Conservation (phyloP, 1,140 invertebrate genomes). For the Drosophila kikkawai region DNA sequence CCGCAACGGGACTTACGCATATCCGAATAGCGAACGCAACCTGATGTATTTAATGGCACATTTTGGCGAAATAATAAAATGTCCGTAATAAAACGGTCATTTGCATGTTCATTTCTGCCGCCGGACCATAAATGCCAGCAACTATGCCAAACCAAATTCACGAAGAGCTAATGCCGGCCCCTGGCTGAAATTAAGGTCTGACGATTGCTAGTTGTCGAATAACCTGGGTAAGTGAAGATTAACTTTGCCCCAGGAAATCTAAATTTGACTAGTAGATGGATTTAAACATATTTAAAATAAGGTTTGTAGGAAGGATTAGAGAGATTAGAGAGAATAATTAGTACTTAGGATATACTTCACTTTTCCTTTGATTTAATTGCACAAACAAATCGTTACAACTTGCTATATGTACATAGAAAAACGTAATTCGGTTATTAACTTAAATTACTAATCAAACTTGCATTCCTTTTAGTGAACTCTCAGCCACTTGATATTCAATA, state of each 20-base stretch:
- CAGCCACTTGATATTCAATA: not conserved
- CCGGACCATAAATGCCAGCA: slow-evolving; percentile 45
- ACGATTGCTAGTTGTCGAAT: slow-evolving; percentile 52
- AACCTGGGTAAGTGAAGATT: slow-evolving; percentile 2
- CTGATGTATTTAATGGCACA: slow-evolving; percentile 73
- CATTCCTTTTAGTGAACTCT: not conserved
- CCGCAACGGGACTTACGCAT: slow-evolving; percentile 61
- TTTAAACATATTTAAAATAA: too few species aligned
- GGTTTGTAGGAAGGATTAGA: too few species aligned
- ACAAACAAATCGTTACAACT: not conserved
- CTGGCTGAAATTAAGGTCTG: slow-evolving; percentile 49
- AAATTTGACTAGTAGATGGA: too few species aligned
- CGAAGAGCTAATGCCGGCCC: slow-evolving; percentile 3
- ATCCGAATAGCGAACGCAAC: slow-evolving; percentile 12
- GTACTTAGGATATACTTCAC: too few species aligned
- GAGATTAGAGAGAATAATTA: too few species aligned
- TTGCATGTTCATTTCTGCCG: slow-evolving; percentile 65
- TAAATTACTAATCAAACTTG: not conserved
- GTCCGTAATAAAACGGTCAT: slow-evolving; percentile 75
- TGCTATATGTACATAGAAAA: not conserved
- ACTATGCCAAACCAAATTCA: slow-evolving; percentile 20
- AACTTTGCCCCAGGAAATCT: too few species aligned
- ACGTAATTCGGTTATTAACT: not conserved
- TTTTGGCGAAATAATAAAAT: slow-evolving; percentile 74
- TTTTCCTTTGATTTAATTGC: not conserved